A percentile compares a stretch with the other conserved stretches of the same genome.
These are phyloP conservation scores for Brenthis daphne DNA, from an alignment of 2,888 invertebrate genomes.

Conservation along the genomic window DNA sequence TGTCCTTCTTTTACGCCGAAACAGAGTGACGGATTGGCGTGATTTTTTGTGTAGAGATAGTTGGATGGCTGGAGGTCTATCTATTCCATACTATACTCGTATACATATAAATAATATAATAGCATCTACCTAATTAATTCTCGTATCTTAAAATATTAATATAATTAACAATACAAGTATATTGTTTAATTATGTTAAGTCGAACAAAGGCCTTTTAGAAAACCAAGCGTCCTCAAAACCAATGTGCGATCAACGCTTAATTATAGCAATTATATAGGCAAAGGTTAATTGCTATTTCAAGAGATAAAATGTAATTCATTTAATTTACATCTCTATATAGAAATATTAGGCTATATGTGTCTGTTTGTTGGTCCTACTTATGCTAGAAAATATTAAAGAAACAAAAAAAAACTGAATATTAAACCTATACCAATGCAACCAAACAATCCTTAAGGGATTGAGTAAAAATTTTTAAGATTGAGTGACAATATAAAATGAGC, in stretches of 20 bases:
- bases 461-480: too few species aligned
- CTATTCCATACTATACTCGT: too few species aligned
- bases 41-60: too few species aligned
- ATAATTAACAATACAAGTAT: constrained; percentile 2
- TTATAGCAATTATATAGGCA: constrained; percentile 12
- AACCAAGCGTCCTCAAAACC: constrained; percentile 3
- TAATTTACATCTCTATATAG: constrained; percentile 2
- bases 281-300: constrained; percentile 20
- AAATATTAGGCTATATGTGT: neutral
- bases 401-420: too few species aligned
- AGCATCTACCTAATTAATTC: neutral
- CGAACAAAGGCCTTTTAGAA: constrained; percentile 7
- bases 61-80: too few species aligned
- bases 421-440: too few species aligned
- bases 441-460: too few species aligned
- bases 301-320: neutral
- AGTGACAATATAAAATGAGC: too few species aligned
- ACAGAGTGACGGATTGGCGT: too few species aligned
- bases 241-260: constrained; percentile 8
- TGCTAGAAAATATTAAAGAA: too few species aligned
- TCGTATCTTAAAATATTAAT: neutral
- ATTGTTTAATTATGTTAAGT: constrained; percentile 5
- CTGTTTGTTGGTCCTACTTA: neutral
- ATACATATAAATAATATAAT: too few species aligned
- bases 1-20: too few species aligned